phyloP scores from a whole-genome alignment of 2,797 vertebrate species.

The Pachyuromys duprasi region DNA sequence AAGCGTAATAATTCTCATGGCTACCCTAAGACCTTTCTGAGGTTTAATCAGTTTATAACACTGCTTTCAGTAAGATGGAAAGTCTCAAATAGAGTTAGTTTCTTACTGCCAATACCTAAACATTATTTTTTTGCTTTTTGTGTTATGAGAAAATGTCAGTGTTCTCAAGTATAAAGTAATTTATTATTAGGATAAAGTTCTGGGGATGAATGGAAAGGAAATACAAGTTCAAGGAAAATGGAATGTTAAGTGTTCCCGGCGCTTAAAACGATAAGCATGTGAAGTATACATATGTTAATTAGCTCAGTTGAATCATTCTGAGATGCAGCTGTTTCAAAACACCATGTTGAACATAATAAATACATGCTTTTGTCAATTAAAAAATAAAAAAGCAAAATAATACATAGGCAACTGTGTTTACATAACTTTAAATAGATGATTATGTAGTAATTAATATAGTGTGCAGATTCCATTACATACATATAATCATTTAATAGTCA shows the following conservation, averaged over 20 bases:
- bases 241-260: background rate
- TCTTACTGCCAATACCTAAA: slow-evolving; percentile 45
- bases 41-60: slow-evolving; percentile 23
- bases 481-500: background rate
- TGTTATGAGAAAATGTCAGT: background rate
- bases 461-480: background rate
- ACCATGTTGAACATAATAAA: background rate
- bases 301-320: background rate
- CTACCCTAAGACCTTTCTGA: slow-evolving; percentile 42
- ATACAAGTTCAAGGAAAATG: background rate
- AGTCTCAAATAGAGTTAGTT: background rate
- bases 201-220: background rate
- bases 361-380: background rate
- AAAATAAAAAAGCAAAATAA: background rate
- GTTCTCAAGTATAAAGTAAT: background rate
- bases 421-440: slow-evolving; percentile 13
- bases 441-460: background rate
- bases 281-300: background rate
- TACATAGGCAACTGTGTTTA: background rate
- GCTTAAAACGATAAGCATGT: background rate
- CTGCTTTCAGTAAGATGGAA: slow-evolving; percentile 44
- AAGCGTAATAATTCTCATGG: background rate
- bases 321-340: background rate
- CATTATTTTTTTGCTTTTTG: background rate
- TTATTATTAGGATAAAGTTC: slow-evolving; percentile 47